Conservation (phyloP, 2,797 vertebrate genomes). For the Atherinosoma microstoma region DNA sequence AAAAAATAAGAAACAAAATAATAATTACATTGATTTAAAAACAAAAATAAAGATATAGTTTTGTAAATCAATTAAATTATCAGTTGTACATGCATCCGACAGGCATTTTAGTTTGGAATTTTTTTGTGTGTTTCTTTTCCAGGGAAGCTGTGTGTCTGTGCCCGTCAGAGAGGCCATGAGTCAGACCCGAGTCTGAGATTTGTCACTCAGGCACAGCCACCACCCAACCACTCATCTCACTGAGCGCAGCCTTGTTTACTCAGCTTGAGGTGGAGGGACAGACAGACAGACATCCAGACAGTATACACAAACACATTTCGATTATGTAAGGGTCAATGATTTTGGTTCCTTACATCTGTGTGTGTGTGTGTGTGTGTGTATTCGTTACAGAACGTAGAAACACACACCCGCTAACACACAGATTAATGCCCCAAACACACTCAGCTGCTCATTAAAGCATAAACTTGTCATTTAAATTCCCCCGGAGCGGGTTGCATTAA, state of each 20-base stretch:
- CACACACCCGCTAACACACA: constrained; percentile 10
- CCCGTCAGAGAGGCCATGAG: constrained; percentile 38
- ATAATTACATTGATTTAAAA: too few species aligned
- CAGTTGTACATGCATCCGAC: background rate
- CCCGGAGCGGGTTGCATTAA: constrained; percentile 50
- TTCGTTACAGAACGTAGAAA: constrained; percentile 33
- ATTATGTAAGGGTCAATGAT: constrained; percentile 48
- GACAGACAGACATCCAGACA: constrained; percentile 18
- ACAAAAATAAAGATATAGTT: too few species aligned
- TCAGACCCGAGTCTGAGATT: constrained; percentile 53
- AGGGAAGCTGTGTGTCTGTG: constrained; percentile 5
- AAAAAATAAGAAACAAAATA: too few species aligned
- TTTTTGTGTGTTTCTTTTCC: background rate
- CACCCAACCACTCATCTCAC: constrained; percentile 56
- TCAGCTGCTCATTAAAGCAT: constrained; percentile 51
- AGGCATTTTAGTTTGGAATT: background rate
- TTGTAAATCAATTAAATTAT: too few species aligned
- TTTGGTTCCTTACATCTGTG: constrained; percentile 40
- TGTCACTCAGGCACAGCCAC: constrained; percentile 64
- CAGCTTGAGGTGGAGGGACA: constrained; percentile 40
- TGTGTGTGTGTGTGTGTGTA: constrained; percentile 21
- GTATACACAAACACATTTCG: constrained; percentile 39
- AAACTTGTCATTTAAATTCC: constrained; percentile 49
- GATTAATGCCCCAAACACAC: constrained; percentile 41
- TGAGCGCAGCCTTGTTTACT: constrained; percentile 54